Evolutionary conservation across 2,797 vertebrate genomes (phyloP).

Genomic region (Notamacropus eugenii): DNA sequence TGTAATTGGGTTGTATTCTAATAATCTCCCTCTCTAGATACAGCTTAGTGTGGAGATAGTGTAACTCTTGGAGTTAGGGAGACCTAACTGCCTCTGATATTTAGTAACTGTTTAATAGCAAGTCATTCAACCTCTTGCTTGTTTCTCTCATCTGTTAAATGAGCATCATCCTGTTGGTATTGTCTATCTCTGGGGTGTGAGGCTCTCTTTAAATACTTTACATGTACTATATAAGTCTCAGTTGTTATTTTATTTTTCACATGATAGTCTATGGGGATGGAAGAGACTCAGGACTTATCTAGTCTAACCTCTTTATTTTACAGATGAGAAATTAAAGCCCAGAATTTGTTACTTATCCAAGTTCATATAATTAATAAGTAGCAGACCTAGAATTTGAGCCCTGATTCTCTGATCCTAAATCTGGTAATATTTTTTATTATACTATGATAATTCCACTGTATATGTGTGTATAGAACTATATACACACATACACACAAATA

Average conservation of each 20-base stretch:
- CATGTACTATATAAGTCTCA: not conserved
- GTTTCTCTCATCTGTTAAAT: not conserved
- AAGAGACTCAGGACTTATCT: not conserved
- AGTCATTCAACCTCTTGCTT: not conserved
- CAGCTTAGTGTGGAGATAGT: not conserved
- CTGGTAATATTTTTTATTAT: not conserved
- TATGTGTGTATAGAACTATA: not conserved
- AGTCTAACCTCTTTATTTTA: not conserved
- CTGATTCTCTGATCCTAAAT: not conserved
- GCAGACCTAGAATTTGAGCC: not conserved
- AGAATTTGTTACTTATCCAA: not conserved
- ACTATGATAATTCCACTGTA: not conserved
- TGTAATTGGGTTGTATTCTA: not conserved
- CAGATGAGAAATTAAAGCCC: not conserved
- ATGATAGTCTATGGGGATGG: not conserved
- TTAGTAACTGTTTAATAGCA: not conserved
- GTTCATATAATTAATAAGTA: not conserved
- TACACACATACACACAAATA: not conserved
- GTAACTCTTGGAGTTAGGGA: not conserved
- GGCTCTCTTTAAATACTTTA: not conserved
- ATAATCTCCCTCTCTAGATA: not conserved
- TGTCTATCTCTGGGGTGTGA: not conserved
- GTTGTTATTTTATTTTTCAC: not conserved
- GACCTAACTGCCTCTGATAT: not conserved
- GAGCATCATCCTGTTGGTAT: not conserved